Base-by-base conservation (phyloP, 2,797 vertebrate genomes). In the Echiichthys vipera region DNA sequence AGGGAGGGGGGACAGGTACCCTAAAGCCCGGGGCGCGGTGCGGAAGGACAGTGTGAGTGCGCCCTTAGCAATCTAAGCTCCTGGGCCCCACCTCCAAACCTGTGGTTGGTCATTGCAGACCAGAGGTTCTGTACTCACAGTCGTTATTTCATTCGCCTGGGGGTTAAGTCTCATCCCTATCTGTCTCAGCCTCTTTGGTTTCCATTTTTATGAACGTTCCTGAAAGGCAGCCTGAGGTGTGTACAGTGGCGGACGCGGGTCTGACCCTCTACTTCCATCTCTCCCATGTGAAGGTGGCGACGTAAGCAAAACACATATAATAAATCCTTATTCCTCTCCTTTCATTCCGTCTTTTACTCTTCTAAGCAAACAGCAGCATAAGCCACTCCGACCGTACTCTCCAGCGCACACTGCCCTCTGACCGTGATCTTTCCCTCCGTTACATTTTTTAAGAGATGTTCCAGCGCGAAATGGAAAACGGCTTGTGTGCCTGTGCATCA, bases 321-420 rank as follows among this genome's bases (percentile, higher is more conserved):
- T 78, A 55, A 12, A 61, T 39, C 1, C 11, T 32, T 30, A n/a
- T 10, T 17, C 45, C 12, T 65, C 63, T 64, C 2, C 40, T 50
- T 36, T 66, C 30, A 25, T 27, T 61, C 56, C 27, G 34, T 50
- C n/a, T n/a, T n/a, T n/a, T n/a, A n/a, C n/a, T n/a, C n/a, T n/a
- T n/a, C n/a, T n/a, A n/a, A 40, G 56, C 25, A 56, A 47, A 71
- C 47, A 25, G 40, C 63, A 49, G 27, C 51, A 32, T 39, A 66
- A 54, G 65, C 61, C 67, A 34, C 24, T 17, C 6, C 55, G 65
- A 68, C 67, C 61, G 56, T 54, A 14, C 37, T 62, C 39, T 47
- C 27, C 49, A 9, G 13, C 6, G 12, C 61, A 15, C 24, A 0
- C 27, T 24, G n/a, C 14, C 47, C 43, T 55, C 58, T 74, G 71